Evolutionary conservation across 2,797 vertebrate species (phyloP), one percentile per base, ranked within the genome.

Genomic region (Sciaenops ocellatus): DNA sequence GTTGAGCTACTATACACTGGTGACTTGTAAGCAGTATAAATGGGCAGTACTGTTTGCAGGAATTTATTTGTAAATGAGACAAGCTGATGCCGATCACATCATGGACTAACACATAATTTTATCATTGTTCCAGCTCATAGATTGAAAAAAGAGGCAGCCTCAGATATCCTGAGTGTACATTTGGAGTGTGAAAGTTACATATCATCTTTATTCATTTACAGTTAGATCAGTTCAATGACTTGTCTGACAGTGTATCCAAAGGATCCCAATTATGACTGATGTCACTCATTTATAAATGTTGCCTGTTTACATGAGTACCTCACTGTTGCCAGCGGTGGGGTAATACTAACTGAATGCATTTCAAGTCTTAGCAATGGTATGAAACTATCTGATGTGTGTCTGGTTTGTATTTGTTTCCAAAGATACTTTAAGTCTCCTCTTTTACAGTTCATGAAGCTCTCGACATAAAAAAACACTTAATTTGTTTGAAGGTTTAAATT

Each of bases 231-330:
- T n/a, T 74, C 28, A 61, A 2, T 60, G 52, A 13, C 41, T 24
- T 12, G 47, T 63, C 50, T 76, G 72, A 24, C 66, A 17, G 56
- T 55, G 38, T 64, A 59, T 74, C 73, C 51, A 78, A 81, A 81
- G 70, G 62, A 65, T 55, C 82, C 30, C 41, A 63, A 18, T 67
- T 1, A 17, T 18, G 59, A 76, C 61, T 28, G 67, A 63, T 65
- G 75, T 62, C 6, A 65, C 51, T 74, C 42, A 26, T 63, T 68
- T 64, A 4, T 72, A 67, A 80, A 64, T 81, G 78, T 83, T 85
- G 76, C 78, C 72, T 89, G 85, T 91, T 89, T 87, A 88, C 84
- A 90, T 67, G 76, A 72, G 68, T 38, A 64, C 54, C 60, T 81
- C 62, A 73, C 71, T 69, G 81, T 79, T 88, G 82, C 60, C 73